Evolutionary conservation across 1,140 invertebrate genomes (phyloP), one percentile per base, ranked within the genome.

Genomic region (Archivesica marissinica): DNA sequence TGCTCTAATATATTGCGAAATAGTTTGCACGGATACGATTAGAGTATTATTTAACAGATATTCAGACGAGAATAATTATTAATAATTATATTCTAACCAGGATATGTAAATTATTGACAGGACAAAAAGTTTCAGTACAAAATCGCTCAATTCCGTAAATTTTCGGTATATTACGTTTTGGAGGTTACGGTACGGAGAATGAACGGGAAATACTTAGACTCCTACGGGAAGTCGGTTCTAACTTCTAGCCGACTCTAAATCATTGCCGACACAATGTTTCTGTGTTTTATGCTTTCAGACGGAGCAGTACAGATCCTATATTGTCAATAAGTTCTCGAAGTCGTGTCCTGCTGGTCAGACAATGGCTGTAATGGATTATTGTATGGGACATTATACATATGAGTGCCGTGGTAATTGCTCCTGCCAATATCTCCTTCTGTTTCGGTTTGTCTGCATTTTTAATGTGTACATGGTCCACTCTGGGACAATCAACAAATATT

Each of bases 231-330:
- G 6, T 9, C 35, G 59, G 23, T 50, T 11, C 9, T 50, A 11
- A 64, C 23, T 7, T 7, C 3, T 30, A n/a, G 15, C 52, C 7
- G 7, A 13, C 25, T 11, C 20, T 6, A 54, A 54, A n/a, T 7
- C 9, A 13, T n/a, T n/a, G n/a, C n/a, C n/a, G 20, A 54, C 52
- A 54, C 15, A n/a, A 6, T n/a, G 17, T 17, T 52, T n/a, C 17
- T 11, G 50, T 30, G n/a, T 59, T 59, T 2, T 30, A 20, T 30
- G 17, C 4, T 59, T 66, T 17, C 33, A 66, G 61, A 66, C 61
- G 1, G 61, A 66, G n/a, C 61, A 66, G 25, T 66, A 66, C 38
- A 66, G 61, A 66, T 39, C 61, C 7, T 66, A 66, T 41, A 38
- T 66, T 38, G 61, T 25, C 2, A 66, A 66, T 2, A 66, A 66